phyloP scores from a whole-genome alignment of 1,140 invertebrate species.

The Macrotrachela quadricornifera region DNA sequence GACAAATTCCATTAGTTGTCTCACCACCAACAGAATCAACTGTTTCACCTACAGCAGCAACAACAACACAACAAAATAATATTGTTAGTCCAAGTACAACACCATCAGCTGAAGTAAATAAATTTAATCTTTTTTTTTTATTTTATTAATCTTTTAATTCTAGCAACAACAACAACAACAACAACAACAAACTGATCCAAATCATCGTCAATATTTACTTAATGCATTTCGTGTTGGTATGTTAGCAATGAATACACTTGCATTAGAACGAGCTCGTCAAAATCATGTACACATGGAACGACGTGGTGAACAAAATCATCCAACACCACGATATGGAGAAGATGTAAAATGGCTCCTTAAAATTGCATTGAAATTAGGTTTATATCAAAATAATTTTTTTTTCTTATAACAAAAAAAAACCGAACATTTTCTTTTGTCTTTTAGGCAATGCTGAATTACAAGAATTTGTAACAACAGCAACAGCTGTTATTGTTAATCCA shows the following conservation, averaged over 20 bases:
- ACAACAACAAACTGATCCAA: not conserved
- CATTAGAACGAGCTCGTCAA: slow-evolving; percentile 36
- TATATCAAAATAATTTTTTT: slow-evolving; percentile 16
- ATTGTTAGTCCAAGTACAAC: slow-evolving; percentile 12
- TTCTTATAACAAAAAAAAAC: too few relatives aligned
- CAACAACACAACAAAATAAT: slow-evolving; percentile 9
- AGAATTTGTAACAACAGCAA: slow-evolving; percentile 79
- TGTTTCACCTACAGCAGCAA: slow-evolving; percentile 12
- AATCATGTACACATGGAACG: slow-evolving; percentile 38
- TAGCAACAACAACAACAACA: slow-evolving; percentile 2
- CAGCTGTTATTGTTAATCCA: slow-evolving; percentile 83
- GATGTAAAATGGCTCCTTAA: slow-evolving; percentile 87
- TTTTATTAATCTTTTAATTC: not conserved
- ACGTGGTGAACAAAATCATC: slow-evolving; percentile 53
- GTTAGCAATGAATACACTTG: slow-evolving; percentile 76
- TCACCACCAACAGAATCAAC: slow-evolving; percentile 8
- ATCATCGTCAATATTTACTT: slow-evolving; percentile 47
- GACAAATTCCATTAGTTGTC: too few relatives aligned
- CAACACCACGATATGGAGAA: slow-evolving; percentile 82
- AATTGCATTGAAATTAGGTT: slow-evolving; percentile 61
- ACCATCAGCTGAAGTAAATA: slow-evolving; percentile 4
- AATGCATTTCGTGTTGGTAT: slow-evolving; percentile 81
- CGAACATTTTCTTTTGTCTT: too few relatives aligned
- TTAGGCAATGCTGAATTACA: slow-evolving; percentile 78
- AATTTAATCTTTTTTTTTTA: not conserved